Base-by-base conservation (phyloP, 2,113 vertebrate genomes). In the Leucoraja erinaceus region DNA sequence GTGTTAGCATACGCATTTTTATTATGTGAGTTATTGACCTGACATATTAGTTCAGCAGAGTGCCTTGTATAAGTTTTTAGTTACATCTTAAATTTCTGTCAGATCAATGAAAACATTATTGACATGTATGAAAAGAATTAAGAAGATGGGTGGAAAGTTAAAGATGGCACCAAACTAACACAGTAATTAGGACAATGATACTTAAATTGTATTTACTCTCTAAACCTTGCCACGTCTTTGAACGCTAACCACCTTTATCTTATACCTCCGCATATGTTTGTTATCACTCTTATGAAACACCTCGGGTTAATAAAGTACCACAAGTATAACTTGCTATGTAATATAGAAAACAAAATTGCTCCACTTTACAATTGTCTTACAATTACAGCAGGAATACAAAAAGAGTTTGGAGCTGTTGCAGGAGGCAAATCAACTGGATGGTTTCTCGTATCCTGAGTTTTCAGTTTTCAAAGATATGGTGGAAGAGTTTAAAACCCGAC, bases 331-430 rank as follows among this genome's bases (percentile, higher is more conserved):
- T 70, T 91, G 8, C 47, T 68, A 6, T 38, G 22, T 33, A 91
- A 10, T 91, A 16, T 25, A 47, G 9, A 68, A 72, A 54, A 54
- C 47, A 25, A 20, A 72, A 28, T 22, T 91, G 4, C 22, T 72
- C 63, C 22, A 25, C 66, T 54, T 33, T 59, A 33, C 20, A 91
- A 72, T 47, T 12, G 90, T 22, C 1, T 47, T 14, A 56, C 93
- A 68, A 38, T 59, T 6, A 38, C 94, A 99, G 98, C 97, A 97
- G 84, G 97, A 94, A 95, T 97, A 97, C 93, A 95, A 93, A 47
- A 94, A 86, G 0, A 96, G 96, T 38, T 94, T 97, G 88, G 94
- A 93, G 5, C 94, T 98, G n/a, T 96, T 97, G 93, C 96, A 93
- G 78, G 96, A 97, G 93, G 98, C 96, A 0, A 96, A 96, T 7